A percentile compares a stretch with the other conserved stretches of the same genome.
Evolutionary conservation across 2,888 invertebrate genomes (phyloP).

Genomic region (Ophraella communa): DNA sequence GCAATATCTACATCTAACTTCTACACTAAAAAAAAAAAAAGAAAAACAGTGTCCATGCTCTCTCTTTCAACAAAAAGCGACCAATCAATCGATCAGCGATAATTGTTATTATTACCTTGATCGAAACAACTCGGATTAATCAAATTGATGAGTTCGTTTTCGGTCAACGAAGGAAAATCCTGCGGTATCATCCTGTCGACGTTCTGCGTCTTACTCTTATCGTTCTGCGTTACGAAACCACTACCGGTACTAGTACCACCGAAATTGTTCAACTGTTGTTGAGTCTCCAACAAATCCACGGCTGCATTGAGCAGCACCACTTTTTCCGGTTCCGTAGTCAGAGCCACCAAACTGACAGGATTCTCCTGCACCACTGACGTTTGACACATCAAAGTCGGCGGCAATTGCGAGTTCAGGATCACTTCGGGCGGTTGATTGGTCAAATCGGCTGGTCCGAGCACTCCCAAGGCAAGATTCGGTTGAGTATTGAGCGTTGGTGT

Average conservation of each 20-base stretch:
- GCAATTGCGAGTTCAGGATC: slow-evolving; percentile 68
- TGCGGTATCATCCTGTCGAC: slow-evolving; percentile 69
- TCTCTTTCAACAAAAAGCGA: not conserved
- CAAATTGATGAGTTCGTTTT: slow-evolving; percentile 86
- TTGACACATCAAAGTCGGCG: slow-evolving; percentile 67
- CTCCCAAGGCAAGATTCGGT: too few species aligned
- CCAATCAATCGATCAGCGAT: slow-evolving; percentile 18
- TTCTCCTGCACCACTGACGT: slow-evolving; percentile 31
- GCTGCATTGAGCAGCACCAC: slow-evolving; percentile 79
- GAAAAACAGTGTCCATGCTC: slow-evolving; percentile 34
- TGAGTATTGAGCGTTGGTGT: slow-evolving; percentile 54
- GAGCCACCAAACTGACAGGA: slow-evolving; percentile 44
- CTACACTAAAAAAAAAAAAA: slow-evolving; percentile 22
- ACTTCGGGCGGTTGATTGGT: slow-evolving; percentile 65
- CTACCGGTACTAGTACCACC: slow-evolving; percentile 39
- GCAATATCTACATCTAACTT: too few species aligned
- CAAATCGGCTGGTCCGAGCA: slow-evolving; percentile 49
- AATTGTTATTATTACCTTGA: slow-evolving; percentile 65
- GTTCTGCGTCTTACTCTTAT: slow-evolving; percentile 50
- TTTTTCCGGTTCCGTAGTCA: slow-evolving; percentile 70
- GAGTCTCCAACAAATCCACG: slow-evolving; percentile 72
- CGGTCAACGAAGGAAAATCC: slow-evolving; percentile 83
- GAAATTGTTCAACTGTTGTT: slow-evolving; percentile 65
- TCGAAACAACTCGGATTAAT: slow-evolving; percentile 91
- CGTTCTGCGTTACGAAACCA: slow-evolving; percentile 50